A percentile compares a stretch with the other conserved stretches of the same genome.
phyloP scores from a whole-genome alignment of 2,113 vertebrate genomes.

The Grammomys dolichurus region DNA sequence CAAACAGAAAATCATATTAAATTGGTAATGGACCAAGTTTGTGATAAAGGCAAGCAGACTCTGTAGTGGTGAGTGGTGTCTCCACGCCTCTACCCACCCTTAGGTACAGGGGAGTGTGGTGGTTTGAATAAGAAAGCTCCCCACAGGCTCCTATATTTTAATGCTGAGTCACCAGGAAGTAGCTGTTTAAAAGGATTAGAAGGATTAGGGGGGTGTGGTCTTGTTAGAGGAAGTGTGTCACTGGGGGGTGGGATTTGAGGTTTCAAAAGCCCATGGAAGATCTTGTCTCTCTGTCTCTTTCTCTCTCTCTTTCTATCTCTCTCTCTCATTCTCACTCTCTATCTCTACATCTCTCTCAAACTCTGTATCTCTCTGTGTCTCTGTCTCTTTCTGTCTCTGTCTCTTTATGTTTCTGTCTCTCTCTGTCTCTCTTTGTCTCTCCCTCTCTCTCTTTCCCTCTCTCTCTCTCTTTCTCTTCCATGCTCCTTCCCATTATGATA shows the following conservation, averaged over 20 bases:
- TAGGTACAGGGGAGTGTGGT: not conserved
- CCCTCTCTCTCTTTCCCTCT: accelerated
- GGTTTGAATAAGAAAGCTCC: not conserved
- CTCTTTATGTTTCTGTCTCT: no score
- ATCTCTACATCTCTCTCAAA: not conserved
- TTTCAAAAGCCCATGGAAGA: not conserved
- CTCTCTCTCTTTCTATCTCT: not conserved
- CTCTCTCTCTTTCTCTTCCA: not conserved
- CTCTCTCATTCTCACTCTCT: not conserved
- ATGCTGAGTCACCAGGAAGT: not conserved
- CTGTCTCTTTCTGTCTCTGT: not conserved
- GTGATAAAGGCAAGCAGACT: not conserved
- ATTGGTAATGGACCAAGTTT: not conserved
- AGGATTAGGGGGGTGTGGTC: not conserved
- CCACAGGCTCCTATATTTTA: not conserved
- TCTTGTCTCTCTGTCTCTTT: not conserved
- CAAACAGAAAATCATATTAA: slow-evolving; percentile 40
- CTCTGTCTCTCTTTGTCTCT: not conserved
- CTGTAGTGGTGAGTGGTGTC: not conserved
- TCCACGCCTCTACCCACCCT: not conserved
- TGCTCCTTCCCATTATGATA: not conserved
- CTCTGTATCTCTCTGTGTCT: not conserved
- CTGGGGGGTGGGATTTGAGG: not conserved
- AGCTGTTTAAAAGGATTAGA: not conserved
- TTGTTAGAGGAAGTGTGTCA: not conserved